Percentiles rank a stretch among this genome's conserved stretches.
Conservation (phyloP, 1,140 invertebrate genomes). For the Eupeodes corollae region DNA sequence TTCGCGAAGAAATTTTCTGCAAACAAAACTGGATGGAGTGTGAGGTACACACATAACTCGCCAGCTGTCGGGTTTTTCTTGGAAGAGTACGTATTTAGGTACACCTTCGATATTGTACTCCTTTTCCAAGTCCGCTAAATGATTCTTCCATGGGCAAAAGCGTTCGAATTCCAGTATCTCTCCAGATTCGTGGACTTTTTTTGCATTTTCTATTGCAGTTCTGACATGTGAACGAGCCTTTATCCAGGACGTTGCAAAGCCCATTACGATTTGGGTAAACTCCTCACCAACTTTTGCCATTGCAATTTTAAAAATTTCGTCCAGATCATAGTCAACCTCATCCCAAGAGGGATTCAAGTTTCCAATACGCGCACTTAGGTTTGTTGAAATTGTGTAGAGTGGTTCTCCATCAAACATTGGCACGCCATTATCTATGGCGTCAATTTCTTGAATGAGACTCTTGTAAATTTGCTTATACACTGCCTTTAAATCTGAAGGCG, state of each 20-base stretch:
- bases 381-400: slow-evolving; percentile 68
- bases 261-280: slow-evolving; percentile 63
- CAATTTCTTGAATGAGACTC: slow-evolving; percentile 84
- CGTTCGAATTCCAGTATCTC: slow-evolving; percentile 65
- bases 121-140: slow-evolving; percentile 72
- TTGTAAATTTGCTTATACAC: slow-evolving; percentile 83
- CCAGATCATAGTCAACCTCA: slow-evolving; percentile 40
- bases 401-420: slow-evolving; percentile 63
- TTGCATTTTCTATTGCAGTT: slow-evolving; percentile 56
- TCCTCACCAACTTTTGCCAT: slow-evolving; percentile 69
- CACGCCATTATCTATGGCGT: slow-evolving; percentile 94
- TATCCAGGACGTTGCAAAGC: slow-evolving; percentile 64
- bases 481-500: slow-evolving; percentile 41
- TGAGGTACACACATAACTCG: slow-evolving; percentile 73
- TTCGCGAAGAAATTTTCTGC: slow-evolving; percentile 61
- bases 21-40: slow-evolving; percentile 59
- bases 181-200: slow-evolving; percentile 51
- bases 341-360: slow-evolving; percentile 86
- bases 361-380: slow-evolving; percentile 62
- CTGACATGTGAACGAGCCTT: slow-evolving; percentile 68
- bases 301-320: slow-evolving; percentile 59
- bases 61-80: slow-evolving; percentile 52
- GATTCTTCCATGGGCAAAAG: slow-evolving; percentile 78
- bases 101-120: slow-evolving; percentile 50
- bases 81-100: slow-evolving; percentile 72